A percentile compares a stretch with the other conserved stretches of the same genome.
Evolutionary conservation across 1,140 invertebrate genomes (phyloP).

Genomic region (Conus betulinus): DNA sequence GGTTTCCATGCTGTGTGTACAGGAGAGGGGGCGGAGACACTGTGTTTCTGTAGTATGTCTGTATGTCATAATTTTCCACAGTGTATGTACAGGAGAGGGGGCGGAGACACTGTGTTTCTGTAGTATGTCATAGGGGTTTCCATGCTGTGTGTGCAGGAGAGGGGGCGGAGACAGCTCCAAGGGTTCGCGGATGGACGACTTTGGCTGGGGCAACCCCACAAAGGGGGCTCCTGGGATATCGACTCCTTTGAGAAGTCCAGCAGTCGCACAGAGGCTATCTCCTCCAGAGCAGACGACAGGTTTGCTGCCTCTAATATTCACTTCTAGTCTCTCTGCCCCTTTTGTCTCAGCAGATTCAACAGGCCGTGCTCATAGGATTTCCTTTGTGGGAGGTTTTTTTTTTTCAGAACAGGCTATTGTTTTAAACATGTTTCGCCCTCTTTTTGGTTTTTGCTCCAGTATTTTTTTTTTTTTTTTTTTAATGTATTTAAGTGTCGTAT

Average conservation of each 20-base stretch:
- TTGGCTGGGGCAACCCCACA: constrained; percentile 66
- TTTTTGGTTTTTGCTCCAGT: neutral
- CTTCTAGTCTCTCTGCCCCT: neutral
- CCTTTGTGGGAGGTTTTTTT: neutral
- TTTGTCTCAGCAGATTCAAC: neutral
- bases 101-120: no score
- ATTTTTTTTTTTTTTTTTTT: constrained; percentile 8
- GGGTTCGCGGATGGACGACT: constrained; percentile 59
- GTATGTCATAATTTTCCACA: no score
- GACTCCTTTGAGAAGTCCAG: constrained; percentile 71
- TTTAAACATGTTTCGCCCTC: neutral
- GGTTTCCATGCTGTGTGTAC: no score
- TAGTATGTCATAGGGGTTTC: no score
- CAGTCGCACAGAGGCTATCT: constrained; percentile 60
- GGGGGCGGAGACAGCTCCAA: constrained; percentile 19
- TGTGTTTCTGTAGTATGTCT: no score
- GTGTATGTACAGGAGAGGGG: no score
- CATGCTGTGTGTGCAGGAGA: constrained; percentile 28
- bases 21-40: neutral
- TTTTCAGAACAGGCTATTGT: constrained; percentile 1
- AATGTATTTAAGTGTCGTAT: neutral
- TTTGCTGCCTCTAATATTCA: constrained; percentile 38
- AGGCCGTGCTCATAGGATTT: no score
- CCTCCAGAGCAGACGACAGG: constrained; percentile 66
- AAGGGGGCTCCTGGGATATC: constrained; percentile 71